Percentiles rank a stretch among this genome's conserved stretches.
phyloP scores from a whole-genome alignment of 2,888 invertebrate genomes.

The Polymixis flavicincta region DNA sequence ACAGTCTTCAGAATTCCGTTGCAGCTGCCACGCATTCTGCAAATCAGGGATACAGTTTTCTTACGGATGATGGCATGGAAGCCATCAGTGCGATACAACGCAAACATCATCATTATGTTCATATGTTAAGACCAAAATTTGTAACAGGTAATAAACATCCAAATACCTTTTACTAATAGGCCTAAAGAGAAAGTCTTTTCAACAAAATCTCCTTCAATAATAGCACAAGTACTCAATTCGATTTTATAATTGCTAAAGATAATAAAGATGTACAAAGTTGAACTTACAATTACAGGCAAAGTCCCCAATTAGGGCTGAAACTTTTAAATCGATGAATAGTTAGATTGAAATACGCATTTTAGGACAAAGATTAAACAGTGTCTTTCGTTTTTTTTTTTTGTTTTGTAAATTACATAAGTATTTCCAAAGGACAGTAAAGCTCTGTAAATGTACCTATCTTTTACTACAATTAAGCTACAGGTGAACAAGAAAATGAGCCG shows the following conservation, averaged over 20 bases:
- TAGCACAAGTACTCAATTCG: neutral
- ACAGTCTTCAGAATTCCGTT: too few relatives aligned
- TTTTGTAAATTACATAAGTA: neutral
- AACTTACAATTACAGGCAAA: neutral
- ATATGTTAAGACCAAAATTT: too few relatives aligned
- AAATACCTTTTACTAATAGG: neutral
- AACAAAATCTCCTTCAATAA: neutral
- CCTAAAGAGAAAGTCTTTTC: neutral
- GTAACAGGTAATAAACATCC: too few relatives aligned
- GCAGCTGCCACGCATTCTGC: too few relatives aligned
- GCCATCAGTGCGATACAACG: too few relatives aligned
- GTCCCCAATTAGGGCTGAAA: neutral
- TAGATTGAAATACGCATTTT: slow-evolving; percentile 2
- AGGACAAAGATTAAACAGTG: neutral
- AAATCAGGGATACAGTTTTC: too few relatives aligned
- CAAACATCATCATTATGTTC: too few relatives aligned
- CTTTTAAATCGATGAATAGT: neutral
- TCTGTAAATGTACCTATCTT: neutral
- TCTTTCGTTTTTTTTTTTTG: neutral
- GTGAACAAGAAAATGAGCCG: neutral
- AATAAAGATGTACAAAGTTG: slow-evolving; percentile 1
- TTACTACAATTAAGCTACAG: neutral
- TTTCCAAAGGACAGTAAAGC: neutral
- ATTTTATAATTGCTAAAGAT: slow-evolving; percentile 7
- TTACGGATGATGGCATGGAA: too few relatives aligned